phyloP scores from a whole-genome alignment of 2,113 vertebrate genomes.

The Nymphicus hollandicus region DNA sequence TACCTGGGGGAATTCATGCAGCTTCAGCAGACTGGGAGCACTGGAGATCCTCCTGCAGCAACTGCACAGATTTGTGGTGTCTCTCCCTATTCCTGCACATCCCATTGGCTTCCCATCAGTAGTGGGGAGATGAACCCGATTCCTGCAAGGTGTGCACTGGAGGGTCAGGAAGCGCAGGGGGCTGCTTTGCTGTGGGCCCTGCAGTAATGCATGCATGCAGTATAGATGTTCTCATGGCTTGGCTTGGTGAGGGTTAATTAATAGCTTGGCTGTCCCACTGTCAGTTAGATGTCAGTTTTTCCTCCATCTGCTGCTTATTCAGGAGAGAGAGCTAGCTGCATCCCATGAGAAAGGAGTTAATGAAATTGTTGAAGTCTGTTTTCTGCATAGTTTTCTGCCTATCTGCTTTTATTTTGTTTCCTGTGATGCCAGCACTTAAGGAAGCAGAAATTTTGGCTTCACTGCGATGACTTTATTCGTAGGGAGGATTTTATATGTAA shows the following conservation, averaged over 20 bases:
- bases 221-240: neutral
- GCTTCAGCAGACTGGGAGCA: neutral
- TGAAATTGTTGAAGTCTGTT: neutral
- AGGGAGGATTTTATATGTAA: neutral
- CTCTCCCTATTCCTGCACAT: neutral
- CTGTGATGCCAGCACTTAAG: neutral
- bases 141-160: neutral
- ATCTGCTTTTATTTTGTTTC: neutral
- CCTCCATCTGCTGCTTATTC: conserved; percentile 68
- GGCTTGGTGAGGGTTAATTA: conserved; percentile 10
- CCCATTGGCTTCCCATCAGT: neutral
- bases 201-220: neutral
- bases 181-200: neutral
- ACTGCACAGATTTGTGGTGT: neutral
- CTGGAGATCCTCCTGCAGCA: neutral
- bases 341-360: conserved; percentile 68
- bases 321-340: conserved; percentile 51
- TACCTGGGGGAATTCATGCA: neutral
- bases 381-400: neutral
- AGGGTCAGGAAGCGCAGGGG: neutral
- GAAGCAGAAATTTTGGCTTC: neutral
- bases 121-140: neutral
- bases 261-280: neutral
- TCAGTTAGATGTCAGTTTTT: conserved; percentile 32
- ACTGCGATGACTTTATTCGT: neutral